Conservation (phyloP, 2,888 invertebrate species). For the Rhimphoctona megacephalus region DNA sequence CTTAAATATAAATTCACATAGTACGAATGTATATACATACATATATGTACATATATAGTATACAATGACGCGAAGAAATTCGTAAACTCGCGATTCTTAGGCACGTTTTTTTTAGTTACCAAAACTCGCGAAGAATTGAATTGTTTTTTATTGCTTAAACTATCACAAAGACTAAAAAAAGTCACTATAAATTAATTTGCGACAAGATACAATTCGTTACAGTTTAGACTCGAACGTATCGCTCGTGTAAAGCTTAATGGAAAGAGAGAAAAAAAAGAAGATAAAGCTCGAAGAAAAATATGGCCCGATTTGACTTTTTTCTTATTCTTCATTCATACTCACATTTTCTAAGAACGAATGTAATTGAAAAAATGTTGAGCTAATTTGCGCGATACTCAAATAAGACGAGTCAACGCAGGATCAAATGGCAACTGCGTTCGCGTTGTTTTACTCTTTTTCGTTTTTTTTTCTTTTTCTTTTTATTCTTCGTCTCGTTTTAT, state of each 20-base stretch:
- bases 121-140: constrained; percentile 3
- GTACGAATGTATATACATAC: constrained; percentile 20
- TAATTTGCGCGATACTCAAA: constrained; percentile 38
- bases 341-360: background rate
- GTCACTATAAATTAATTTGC: constrained; percentile 36
- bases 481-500: background rate
- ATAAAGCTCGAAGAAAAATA: constrained; percentile 20
- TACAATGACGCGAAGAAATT: constrained; percentile 26
- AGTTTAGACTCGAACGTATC: background rate
- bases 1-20: constrained; percentile 25
- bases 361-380: constrained; percentile 56
- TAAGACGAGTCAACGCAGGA: constrained; percentile 30
- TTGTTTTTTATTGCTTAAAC: background rate
- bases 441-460: background rate
- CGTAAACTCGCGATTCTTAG: constrained; percentile 32
- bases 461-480: background rate
- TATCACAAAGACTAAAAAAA: background rate
- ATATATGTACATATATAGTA: constrained; percentile 12
- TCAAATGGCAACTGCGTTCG: background rate
- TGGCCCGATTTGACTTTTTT: background rate
- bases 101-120: constrained; percentile 30
- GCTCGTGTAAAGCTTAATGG: background rate
- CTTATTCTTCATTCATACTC: background rate
- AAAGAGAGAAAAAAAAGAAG: constrained; percentile 3
- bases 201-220: background rate